A percentile compares a stretch with the other conserved stretches of the same genome.
Evolutionary conservation across 2,888 invertebrate species (phyloP).

Genomic region (Phlogophora meticulosa): DNA sequence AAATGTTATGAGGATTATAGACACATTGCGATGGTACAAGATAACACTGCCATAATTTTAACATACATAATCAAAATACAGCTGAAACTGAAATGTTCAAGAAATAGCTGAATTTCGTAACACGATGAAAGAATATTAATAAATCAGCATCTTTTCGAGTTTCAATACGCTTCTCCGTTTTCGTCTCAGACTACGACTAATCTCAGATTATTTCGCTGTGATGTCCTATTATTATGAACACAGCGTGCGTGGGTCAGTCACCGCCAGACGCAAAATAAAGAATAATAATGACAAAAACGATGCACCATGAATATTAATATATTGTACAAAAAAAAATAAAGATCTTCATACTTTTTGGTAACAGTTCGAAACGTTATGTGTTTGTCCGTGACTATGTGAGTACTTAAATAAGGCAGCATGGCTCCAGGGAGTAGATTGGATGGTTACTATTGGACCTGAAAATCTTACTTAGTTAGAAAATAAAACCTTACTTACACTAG

Average conservation of each 20-base stretch:
- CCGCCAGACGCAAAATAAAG: conserved; percentile 39
- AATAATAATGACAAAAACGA: conserved; percentile 32
- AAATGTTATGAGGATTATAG: too few relatives aligned
- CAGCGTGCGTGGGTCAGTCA: conserved; percentile 42
- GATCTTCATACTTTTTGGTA: background rate
- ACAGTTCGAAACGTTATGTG: background rate
- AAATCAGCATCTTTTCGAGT: background rate
- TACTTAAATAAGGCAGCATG: conserved; percentile 24
- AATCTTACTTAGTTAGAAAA: conserved; percentile 2
- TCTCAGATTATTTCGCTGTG: conserved; percentile 2
- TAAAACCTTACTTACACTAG: conserved; percentile 10
- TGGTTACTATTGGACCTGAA: conserved; percentile 13
- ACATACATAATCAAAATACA: background rate
- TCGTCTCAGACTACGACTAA: background rate
- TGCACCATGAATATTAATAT: conserved; percentile 39
- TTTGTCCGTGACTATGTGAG: background rate
- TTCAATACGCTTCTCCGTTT: background rate
- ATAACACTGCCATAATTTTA: background rate
- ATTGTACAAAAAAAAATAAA: background rate
- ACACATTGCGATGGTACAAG: too few relatives aligned
- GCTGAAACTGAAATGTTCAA: background rate
- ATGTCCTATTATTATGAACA: conserved; percentile 37
- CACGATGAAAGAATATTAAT: conserved; percentile 8
- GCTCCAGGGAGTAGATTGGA: too few relatives aligned
- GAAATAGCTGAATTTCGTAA: background rate